Conservation (phyloP, 1,140 invertebrate genomes). For the Zelostemma sp. region DNA sequence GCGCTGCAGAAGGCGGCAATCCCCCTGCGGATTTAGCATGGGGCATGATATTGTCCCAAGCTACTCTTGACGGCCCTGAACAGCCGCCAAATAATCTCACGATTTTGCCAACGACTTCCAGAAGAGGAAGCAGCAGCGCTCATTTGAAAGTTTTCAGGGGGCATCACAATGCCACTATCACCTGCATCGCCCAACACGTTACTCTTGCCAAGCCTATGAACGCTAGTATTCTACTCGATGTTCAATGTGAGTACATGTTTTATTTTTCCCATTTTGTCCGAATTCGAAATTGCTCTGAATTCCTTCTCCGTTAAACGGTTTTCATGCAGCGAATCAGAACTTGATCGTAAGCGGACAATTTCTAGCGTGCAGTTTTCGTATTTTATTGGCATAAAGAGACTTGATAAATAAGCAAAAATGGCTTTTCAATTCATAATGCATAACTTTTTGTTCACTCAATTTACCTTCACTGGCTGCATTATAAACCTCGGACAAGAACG, state of each 20-base stretch:
- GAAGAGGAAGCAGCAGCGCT: constrained; percentile 75
- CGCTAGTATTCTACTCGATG: constrained; percentile 81
- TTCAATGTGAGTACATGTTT: constrained; percentile 79
- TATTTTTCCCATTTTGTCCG: background rate
- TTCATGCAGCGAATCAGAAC: no score
- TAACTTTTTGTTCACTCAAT: background rate
- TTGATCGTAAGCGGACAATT: no score
- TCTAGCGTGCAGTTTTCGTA: no score
- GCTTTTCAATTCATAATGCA: no score
- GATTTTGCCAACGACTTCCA: constrained; percentile 67
- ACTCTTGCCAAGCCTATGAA: constrained; percentile 77
- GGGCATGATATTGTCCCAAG: constrained; percentile 76
- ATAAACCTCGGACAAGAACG: background rate
- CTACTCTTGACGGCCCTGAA: constrained; percentile 71
- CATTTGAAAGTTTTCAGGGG: constrained; percentile 77
- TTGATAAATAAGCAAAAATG: no score
- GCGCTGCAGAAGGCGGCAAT: constrained; percentile 86
- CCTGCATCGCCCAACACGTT: constrained; percentile 80
- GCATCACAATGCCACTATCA: constrained; percentile 82
- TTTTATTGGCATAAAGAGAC: no score
- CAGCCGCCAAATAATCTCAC: constrained; percentile 69
- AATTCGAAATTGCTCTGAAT: no score
- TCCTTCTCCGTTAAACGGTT: no score
- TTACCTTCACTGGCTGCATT: background rate
- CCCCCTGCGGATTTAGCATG: constrained; percentile 81